These are phyloP conservation scores for Drosophila colorata DNA, from an alignment of 2,888 invertebrate genomes.

Conservation along the genomic window DNA sequence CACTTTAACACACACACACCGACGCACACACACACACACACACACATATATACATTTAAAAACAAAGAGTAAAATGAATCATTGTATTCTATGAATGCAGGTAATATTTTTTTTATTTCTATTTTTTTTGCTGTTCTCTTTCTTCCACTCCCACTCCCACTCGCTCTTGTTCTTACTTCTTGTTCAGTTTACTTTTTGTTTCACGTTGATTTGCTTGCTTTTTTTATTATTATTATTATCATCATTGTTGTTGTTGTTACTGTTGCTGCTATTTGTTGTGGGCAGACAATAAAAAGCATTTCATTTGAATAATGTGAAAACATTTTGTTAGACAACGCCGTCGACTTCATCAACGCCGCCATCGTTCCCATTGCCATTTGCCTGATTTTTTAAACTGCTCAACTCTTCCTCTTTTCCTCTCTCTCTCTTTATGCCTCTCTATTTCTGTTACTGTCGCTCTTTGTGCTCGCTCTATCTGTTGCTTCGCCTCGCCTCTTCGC, in stretches of 20 bases:
- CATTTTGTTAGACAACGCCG: constrained; percentile 64
- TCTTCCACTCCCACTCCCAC: not conserved
- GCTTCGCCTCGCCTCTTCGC: constrained; percentile 20
- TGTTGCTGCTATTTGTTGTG: constrained; percentile 31
- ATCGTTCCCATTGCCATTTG: not conserved
- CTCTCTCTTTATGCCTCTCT: not conserved
- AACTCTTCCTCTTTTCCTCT: not conserved
- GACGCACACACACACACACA: not conserved
- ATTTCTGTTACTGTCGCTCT: not conserved
- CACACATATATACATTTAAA: constrained; percentile 15
- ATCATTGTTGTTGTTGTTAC: constrained; percentile 11
- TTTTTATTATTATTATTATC: constrained; percentile 27
- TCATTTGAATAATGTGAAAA: constrained; percentile 76
- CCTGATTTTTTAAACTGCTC: constrained; percentile 33
- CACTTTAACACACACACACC: constrained; percentile 10
- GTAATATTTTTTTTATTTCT: constrained; percentile 46
- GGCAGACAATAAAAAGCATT: constrained; percentile 71
- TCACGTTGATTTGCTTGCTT: constrained; percentile 28
- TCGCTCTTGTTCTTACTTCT: not conserved
- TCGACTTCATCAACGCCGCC: constrained; percentile 7
- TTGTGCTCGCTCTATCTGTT: constrained; percentile 26
- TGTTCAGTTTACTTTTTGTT: constrained; percentile 19
- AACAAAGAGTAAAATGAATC: constrained; percentile 58
- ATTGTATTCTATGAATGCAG: constrained; percentile 64
- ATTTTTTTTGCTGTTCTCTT: not conserved